Base-by-base conservation (phyloP, 30 jellyfish, hydroid and myxozoan species). In the Cassiopea andromeda region DNA sequence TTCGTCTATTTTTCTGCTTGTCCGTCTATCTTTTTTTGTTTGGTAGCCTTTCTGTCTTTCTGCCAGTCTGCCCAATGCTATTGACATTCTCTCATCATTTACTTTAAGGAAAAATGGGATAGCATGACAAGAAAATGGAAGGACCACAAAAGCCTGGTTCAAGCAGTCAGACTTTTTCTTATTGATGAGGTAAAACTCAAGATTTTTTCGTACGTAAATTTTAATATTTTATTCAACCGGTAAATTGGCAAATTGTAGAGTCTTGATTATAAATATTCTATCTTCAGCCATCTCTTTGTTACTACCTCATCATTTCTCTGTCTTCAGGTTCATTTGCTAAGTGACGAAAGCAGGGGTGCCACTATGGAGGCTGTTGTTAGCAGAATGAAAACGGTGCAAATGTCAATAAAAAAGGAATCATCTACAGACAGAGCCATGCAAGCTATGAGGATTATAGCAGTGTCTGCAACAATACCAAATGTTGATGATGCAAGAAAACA, bases 341-440 rank as follows among this genome's bases (percentile, higher is more conserved):
- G 93, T 59, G 99, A 96, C 81, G 96, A 88, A 44, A 82, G 88
- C 75, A 85, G 99, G 50, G 99, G 99, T 15, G 99, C 98, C 43
- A 92, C 98, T 16, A 96, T 96, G 97, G 99, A 96, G 81, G 98
- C 99, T 14, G 99, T 96, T 48, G 97, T 96, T 67, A 96, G 99
- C 79, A 83, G 99, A n/a, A 96, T 96, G 99, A 96, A 96, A 70
- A 96, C 99, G 1, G 98, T 96, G 45, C 98, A 92, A 88, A 75
- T 69, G 70, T 86, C 97, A 47, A 92, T 96, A 1, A 84, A 48
- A 69, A 89, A 85, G 48, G 99, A 88, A 67, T 46, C 60, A 47
- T 5, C 57, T 15, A 57, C 54, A 16, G 85, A 83, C 19, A 67
- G 17, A 43, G 54, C 76, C 27, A 77, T 69, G 71, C 98, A 92